Percentiles rank a stretch among this genome's conserved stretches.
Conservation (phyloP, 2,888 invertebrate genomes). For the Agrochola litura region DNA sequence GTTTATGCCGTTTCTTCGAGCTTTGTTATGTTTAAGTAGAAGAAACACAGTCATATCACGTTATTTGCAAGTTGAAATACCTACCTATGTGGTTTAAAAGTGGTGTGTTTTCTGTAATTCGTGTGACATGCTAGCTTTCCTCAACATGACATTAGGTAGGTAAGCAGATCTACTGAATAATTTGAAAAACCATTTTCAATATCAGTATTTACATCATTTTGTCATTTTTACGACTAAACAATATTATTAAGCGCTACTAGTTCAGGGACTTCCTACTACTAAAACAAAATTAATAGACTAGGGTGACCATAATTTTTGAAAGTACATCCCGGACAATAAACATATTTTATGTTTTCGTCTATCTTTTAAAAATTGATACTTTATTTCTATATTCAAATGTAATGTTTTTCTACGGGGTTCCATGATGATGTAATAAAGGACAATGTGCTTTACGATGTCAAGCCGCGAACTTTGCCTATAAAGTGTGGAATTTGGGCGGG, state of each 20-base stretch:
- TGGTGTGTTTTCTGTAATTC: conserved; percentile 1
- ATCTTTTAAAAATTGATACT: conserved; percentile 45
- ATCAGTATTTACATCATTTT: not conserved
- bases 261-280: not conserved
- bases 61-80: conserved; percentile 4
- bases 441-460: conserved; percentile 63
- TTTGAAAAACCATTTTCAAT: not conserved
- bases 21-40: not conserved
- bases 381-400: conserved; percentile 59
- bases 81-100: not conserved
- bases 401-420: conserved; percentile 57
- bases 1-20: conserved; percentile 11
- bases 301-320: conserved; percentile 8
- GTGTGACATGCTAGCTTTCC: not conserved
- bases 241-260: not conserved
- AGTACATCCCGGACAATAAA: conserved; percentile 21
- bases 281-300: not conserved
- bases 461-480: conserved; percentile 66
- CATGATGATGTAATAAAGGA: conserved; percentile 65
- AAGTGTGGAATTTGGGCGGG: conserved; percentile 63
- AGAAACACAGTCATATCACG: not conserved
- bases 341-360: conserved; percentile 2
- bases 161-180: not conserved
- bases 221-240: not conserved
- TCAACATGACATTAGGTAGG: not conserved